Percentiles rank a stretch among this genome's conserved stretches.
These are phyloP conservation scores for Aleiodes sp. DNA, from an alignment of 1,140 invertebrate species.

Conservation along the genomic window DNA sequence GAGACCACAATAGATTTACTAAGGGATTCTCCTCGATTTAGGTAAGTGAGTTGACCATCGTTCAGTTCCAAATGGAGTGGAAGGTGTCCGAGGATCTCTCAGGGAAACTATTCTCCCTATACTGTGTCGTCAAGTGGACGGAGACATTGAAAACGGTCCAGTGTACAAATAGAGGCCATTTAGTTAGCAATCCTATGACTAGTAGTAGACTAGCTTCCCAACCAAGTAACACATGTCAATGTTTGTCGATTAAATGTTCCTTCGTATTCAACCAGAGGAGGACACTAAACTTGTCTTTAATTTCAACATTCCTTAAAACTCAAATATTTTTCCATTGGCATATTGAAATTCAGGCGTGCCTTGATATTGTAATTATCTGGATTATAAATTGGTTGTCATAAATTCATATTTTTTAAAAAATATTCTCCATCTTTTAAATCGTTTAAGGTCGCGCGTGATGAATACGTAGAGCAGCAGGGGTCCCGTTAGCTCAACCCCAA, in stretches of 20 bases:
- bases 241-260: conserved; percentile 53
- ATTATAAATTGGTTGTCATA: conserved; percentile 56
- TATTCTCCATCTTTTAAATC: conserved; percentile 49
- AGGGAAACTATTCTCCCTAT: neutral
- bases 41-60: neutral
- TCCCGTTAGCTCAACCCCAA: conserved; percentile 52
- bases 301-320: neutral
- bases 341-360: conserved; percentile 23
- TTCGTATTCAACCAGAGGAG: neutral
- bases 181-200: conserved; percentile 38
- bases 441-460: conserved; percentile 50
- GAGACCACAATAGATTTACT: neutral
- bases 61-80: neutral
- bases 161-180: conserved; percentile 54
- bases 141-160: neutral
- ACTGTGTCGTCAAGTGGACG: neutral
- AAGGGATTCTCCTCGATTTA: neutral
- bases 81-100: conserved; percentile 1
- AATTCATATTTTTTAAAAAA: conserved; percentile 50
- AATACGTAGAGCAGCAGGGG: conserved; percentile 47
- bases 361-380: conserved; percentile 57
- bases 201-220: conserved; percentile 35
- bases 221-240: conserved; percentile 46
- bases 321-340: too few species aligned
- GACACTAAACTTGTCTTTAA: neutral